phyloP scores from a whole-genome alignment of 2,888 invertebrate genomes.

The Rhingia campestris region DNA sequence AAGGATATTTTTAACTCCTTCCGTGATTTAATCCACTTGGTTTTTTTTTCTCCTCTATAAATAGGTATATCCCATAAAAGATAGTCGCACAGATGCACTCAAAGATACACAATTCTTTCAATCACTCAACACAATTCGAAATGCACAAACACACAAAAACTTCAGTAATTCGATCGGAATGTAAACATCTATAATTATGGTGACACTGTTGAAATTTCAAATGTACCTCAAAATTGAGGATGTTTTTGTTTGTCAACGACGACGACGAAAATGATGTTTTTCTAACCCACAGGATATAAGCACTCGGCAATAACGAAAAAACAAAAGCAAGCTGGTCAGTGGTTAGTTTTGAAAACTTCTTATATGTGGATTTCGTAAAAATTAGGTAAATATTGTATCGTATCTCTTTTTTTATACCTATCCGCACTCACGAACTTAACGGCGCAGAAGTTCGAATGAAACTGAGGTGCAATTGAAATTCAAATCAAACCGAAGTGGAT shows the following conservation, averaged over 20 bases:
- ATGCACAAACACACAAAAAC: neutral
- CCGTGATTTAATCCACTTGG: constrained; percentile 42
- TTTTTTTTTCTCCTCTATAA: neutral
- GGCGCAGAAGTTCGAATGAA: constrained; percentile 67
- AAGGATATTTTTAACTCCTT: constrained; percentile 23
- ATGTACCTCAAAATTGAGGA: constrained; percentile 35
- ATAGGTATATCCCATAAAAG: neutral
- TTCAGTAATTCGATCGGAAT: constrained; percentile 45
- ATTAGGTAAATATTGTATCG: constrained; percentile 1
- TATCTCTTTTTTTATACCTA: neutral
- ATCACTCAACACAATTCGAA: constrained; percentile 17
- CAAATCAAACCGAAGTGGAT: constrained; percentile 49
- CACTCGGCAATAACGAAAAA: constrained; percentile 39
- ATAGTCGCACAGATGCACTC: constrained; percentile 16
- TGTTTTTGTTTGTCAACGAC: constrained; percentile 39
- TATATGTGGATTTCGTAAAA: no score
- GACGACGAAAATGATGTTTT: constrained; percentile 49
- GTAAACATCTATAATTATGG: constrained; percentile 24
- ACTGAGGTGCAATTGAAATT: constrained; percentile 56
- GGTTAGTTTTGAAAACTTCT: constrained; percentile 5
- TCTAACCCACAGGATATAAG: constrained; percentile 37
- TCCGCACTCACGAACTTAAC: constrained; percentile 31
- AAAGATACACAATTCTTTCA: neutral
- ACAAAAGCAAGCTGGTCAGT: constrained; percentile 4
- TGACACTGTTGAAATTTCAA: constrained; percentile 30